Percentiles rank a stretch among this genome's conserved stretches.
Conservation (phyloP, 2,113 vertebrate genomes). For the Pseudonaja textilis region DNA sequence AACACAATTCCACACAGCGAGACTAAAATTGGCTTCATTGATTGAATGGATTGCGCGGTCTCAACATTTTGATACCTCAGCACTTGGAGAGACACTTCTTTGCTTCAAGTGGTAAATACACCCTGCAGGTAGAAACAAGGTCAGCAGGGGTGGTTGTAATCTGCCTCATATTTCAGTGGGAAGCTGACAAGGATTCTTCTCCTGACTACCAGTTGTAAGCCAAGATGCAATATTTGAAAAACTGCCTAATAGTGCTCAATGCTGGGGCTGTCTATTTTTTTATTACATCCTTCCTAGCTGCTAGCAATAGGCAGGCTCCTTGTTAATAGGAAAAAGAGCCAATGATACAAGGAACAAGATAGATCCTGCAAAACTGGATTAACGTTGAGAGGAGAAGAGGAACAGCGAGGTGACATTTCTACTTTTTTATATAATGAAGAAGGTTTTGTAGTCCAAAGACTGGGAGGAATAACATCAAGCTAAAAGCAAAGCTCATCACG, state of each 20-base stretch:
- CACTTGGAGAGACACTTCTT: slow-evolving; percentile 8
- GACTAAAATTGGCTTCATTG: background rate
- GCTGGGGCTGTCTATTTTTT: background rate
- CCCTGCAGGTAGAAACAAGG: slow-evolving; percentile 19
- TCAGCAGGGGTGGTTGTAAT: background rate
- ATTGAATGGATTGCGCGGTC: background rate
- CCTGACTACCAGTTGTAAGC: slow-evolving; percentile 10
- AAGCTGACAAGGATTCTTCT: slow-evolving; percentile 17
- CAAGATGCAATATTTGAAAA: slow-evolving; percentile 26
- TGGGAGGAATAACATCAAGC: background rate
- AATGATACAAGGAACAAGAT: accelerated
- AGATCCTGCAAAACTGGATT: background rate
- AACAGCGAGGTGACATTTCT: background rate
- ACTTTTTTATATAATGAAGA: background rate
- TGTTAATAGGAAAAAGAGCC: background rate
- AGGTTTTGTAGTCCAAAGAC: background rate
- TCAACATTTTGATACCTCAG: background rate
- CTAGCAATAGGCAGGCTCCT: background rate
- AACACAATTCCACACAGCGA: background rate
- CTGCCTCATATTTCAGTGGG: slow-evolving; percentile 1
- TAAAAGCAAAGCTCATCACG: background rate
- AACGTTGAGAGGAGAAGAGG: background rate
- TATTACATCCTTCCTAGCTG: background rate
- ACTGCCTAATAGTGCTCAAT: background rate
- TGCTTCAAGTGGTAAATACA: background rate